A percentile compares a stretch with the other conserved stretches of the same genome.
These are phyloP conservation scores for Nephotettix cincticeps DNA, from an alignment of 1,140 invertebrate species.

Conservation along the genomic window DNA sequence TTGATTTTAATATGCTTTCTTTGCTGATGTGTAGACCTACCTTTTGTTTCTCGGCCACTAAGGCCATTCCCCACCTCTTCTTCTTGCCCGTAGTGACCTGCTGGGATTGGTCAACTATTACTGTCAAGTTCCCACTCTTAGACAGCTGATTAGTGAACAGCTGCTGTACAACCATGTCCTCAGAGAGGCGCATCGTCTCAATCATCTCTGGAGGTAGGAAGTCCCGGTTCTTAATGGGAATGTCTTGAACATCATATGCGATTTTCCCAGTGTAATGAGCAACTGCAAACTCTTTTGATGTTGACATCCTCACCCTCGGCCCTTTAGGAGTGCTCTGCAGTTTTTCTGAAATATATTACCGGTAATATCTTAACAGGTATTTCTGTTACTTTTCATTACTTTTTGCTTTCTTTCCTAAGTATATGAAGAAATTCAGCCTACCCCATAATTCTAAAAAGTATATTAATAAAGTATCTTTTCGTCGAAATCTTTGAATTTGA, in stretches of 20 bases:
- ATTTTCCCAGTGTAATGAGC: conserved; percentile 84
- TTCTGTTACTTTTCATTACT: too few species aligned
- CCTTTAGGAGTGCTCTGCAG: conserved; percentile 51
- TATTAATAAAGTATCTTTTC: too few species aligned
- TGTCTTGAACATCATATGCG: conserved; percentile 75
- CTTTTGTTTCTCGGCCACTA: conserved; percentile 54
- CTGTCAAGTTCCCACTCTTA: conserved; percentile 72
- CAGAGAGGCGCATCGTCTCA: conserved; percentile 76
- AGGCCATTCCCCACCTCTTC: conserved; percentile 49
- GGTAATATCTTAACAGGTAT: too few species aligned
- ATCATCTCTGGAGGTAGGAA: conserved; percentile 85
- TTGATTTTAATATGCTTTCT: too few species aligned
- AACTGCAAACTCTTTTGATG: conserved; percentile 70
- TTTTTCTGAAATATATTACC: conserved; percentile 56
- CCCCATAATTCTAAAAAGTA: too few species aligned
- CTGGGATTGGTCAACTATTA: conserved; percentile 29
- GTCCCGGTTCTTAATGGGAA: conserved; percentile 85
- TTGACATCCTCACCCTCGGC: conserved; percentile 61
- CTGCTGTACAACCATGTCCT: conserved; percentile 66
- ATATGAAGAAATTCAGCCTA: too few species aligned
- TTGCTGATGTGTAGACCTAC: conserved; percentile 38
- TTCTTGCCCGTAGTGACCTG: conserved; percentile 34
- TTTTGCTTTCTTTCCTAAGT: too few species aligned
- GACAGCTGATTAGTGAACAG: conserved; percentile 84
- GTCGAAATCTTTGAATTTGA: too few species aligned